These are phyloP conservation scores for Caiman crocodilus DNA, from an alignment of 2,797 vertebrate genomes.

Conservation along the genomic window DNA sequence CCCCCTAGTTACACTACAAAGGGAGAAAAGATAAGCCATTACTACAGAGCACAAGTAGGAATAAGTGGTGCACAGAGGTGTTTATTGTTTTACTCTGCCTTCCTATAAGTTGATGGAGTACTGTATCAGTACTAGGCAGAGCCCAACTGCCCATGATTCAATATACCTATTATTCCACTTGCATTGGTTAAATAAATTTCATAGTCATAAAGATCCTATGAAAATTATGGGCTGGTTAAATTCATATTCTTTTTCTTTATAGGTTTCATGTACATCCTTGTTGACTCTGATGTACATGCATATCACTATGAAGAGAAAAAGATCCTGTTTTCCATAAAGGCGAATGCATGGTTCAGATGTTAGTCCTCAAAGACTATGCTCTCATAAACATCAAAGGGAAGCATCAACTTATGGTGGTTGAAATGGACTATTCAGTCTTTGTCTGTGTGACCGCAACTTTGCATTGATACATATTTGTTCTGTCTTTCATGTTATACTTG, in stretches of 20 bases:
- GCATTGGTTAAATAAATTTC: neutral
- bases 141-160: fast-evolving
- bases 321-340: slow-evolving; percentile 77
- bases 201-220: neutral
- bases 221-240: neutral
- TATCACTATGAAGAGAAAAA: slow-evolving; percentile 77
- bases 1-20: too few relatives aligned
- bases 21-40: neutral
- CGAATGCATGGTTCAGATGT: slow-evolving; percentile 81
- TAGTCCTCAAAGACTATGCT: slow-evolving; percentile 22
- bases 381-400: neutral
- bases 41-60: neutral
- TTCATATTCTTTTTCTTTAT: neutral
- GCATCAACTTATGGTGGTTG: neutral
- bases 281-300: slow-evolving; percentile 69
- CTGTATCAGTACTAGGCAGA: neutral
- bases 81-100: neutral
- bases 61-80: neutral
- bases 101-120: neutral
- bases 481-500: neutral
- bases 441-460: fast-evolving
- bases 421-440: neutral
- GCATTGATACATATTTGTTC: fast-evolving
- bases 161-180: neutral
- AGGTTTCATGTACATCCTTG: slow-evolving; percentile 81